These are phyloP conservation scores for Drosophila melanogaster DNA, from an alignment of 1,140 invertebrate genomes.

Conservation along the genomic window DNA sequence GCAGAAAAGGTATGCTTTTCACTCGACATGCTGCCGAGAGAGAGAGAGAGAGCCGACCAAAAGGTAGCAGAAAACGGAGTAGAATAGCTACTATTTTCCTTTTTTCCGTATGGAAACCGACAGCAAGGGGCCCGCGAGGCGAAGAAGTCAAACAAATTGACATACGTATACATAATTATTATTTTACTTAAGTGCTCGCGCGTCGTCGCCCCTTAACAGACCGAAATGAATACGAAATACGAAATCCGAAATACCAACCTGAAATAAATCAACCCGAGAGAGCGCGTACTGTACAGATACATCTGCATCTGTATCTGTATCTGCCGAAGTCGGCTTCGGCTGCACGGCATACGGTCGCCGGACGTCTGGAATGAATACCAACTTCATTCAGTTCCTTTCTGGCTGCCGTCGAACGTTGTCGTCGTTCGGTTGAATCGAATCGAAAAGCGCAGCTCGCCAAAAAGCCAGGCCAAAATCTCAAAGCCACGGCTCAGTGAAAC, in stretches of 20 bases:
- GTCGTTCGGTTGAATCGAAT: constrained; percentile 69
- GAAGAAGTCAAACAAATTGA: constrained; percentile 83
- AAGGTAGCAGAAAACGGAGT: constrained; percentile 10
- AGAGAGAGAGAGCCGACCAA: background rate
- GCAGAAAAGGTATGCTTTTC: constrained; percentile 35
- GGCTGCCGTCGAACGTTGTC: constrained; percentile 83
- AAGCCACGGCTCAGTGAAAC: constrained; percentile 37
- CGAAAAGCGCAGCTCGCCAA: constrained; percentile 37
- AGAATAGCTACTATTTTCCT: constrained; percentile 14
- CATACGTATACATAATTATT: constrained; percentile 83
- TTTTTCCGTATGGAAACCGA: background rate
- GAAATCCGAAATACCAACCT: constrained; percentile 64
- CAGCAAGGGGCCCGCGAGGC: constrained; percentile 59
- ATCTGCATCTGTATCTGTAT: background rate
- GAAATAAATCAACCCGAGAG: constrained; percentile 78
- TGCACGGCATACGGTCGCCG: constrained; percentile 48
- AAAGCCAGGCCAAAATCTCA: constrained; percentile 30
- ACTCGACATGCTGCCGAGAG: constrained; percentile 3
- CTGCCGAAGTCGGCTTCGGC: constrained; percentile 27
- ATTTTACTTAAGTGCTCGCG: constrained; percentile 84
- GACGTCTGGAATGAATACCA: constrained; percentile 14
- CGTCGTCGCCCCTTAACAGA: constrained; percentile 78
- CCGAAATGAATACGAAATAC: constrained; percentile 77
- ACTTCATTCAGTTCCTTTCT: constrained; percentile 75
- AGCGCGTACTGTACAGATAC: constrained; percentile 58